These are phyloP conservation scores for Petroica traversi DNA, from an alignment of 2,113 vertebrate genomes.

Conservation along the genomic window DNA sequence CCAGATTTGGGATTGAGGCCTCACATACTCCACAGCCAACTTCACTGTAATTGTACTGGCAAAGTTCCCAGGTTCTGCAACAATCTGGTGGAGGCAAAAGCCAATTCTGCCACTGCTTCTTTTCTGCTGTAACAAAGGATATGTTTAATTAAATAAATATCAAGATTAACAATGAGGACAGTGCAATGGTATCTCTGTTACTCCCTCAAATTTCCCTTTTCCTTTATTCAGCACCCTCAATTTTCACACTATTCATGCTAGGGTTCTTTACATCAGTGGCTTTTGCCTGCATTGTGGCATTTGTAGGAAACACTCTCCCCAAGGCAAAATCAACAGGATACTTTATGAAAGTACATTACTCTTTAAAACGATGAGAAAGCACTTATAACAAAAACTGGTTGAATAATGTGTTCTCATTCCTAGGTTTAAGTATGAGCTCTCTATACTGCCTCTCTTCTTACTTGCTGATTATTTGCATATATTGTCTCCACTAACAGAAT, in stretches of 20 bases:
- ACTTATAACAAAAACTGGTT: background rate
- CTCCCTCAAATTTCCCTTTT: background rate
- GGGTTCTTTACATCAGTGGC: background rate
- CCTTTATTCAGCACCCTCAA: background rate
- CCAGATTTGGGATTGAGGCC: background rate
- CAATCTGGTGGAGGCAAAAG: conserved; percentile 28
- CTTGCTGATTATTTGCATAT: background rate
- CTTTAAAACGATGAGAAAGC: background rate
- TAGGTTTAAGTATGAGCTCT: background rate
- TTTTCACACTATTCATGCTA: background rate
- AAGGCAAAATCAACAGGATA: background rate
- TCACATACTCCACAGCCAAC: background rate
- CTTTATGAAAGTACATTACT: background rate
- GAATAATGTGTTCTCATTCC: background rate
- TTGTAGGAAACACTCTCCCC: background rate
- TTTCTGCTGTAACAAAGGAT: conserved; percentile 24
- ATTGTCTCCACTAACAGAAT: background rate
- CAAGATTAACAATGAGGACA: background rate
- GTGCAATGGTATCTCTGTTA: background rate
- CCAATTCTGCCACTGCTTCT: background rate
- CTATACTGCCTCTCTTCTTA: background rate
- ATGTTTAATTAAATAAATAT: conserved; percentile 27
- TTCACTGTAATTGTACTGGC: conserved; percentile 10
- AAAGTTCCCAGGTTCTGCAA: conserved; percentile 11
- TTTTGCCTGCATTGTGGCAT: background rate